A percentile compares a stretch with the other conserved stretches of the same genome.
Conservation (phyloP, 2,888 invertebrate species). For the Acleris literana region DNA sequence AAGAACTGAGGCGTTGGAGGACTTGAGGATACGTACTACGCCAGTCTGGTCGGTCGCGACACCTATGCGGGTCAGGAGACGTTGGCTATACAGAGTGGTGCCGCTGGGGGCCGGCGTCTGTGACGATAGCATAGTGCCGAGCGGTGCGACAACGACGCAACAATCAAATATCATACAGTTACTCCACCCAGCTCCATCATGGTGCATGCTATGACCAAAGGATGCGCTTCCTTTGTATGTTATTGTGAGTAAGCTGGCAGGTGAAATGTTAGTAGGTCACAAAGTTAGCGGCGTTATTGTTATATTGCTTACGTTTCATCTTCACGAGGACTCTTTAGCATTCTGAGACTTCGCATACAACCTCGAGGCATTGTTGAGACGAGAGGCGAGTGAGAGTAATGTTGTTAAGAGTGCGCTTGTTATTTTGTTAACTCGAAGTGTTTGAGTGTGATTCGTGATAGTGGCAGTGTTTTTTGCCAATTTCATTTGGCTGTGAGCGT, state of each 20-base stretch:
- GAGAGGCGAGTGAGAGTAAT: conserved; percentile 28
- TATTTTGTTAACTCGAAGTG: conserved; percentile 11
- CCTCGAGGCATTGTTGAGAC: conserved; percentile 30
- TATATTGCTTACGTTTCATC: conserved; percentile 64
- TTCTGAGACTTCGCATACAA: conserved; percentile 39
- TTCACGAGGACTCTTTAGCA: conserved; percentile 46
- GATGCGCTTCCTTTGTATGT: conserved; percentile 46
- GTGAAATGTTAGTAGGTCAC: conserved; percentile 63
- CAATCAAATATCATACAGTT: conserved; percentile 54
- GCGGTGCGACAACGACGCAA: conserved; percentile 42
- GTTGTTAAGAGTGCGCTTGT: conserved; percentile 24
- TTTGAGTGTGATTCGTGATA: not conserved
- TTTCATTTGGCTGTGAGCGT: too few species aligned
- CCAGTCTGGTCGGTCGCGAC: conserved; percentile 42
- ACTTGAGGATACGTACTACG: conserved; percentile 52
- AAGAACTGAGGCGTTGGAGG: conserved; percentile 60
- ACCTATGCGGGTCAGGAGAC: not conserved
- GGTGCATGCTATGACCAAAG: conserved; percentile 66
- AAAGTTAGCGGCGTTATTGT: conserved; percentile 55
- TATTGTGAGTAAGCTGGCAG: conserved; percentile 75
- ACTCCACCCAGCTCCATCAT: conserved; percentile 48
- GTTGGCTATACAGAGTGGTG: not conserved
- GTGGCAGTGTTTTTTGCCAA: not conserved
- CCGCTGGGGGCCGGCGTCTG: conserved; percentile 38
- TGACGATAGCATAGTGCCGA: conserved; percentile 58